A percentile compares a stretch with the other conserved stretches of the same genome.
Evolutionary conservation across 2,797 vertebrate genomes (phyloP).

Genomic region (Chiroxiphia lanceolata): DNA sequence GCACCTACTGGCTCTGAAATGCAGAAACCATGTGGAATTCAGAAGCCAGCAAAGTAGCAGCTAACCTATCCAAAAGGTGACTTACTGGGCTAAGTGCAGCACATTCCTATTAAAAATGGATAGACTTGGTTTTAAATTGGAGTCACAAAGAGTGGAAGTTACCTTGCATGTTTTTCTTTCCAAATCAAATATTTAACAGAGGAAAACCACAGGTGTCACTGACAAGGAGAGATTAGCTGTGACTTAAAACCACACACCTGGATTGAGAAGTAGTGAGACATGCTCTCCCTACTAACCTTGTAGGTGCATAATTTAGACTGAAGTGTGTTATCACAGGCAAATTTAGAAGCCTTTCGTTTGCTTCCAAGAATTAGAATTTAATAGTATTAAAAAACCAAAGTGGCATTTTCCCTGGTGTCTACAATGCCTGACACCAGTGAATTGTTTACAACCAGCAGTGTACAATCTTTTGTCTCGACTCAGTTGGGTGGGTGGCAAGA

Average conservation of each 20-base stretch:
- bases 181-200: constrained; percentile 74
- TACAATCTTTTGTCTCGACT: not conserved
- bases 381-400: not conserved
- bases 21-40: not conserved
- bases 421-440: not conserved
- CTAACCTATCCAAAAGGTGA: not conserved
- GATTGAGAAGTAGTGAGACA: not conserved
- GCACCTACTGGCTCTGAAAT: not conserved
- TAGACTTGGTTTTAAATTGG: constrained; percentile 46
- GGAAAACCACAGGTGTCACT: constrained; percentile 50
- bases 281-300: not conserved
- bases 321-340: not conserved
- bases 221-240: constrained; percentile 35
- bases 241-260: constrained; percentile 25
- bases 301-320: not conserved
- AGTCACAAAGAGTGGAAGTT: constrained; percentile 42
- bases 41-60: not conserved
- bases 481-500: not conserved
- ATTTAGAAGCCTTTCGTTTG: not conserved
- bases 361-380: not conserved
- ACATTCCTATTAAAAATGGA: constrained; percentile 67
- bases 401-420: not conserved
- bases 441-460: not conserved
- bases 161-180: constrained; percentile 56
- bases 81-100: not conserved